Evolutionary conservation across 2,797 vertebrate genomes (phyloP).

Genomic region (Falco naumanni): DNA sequence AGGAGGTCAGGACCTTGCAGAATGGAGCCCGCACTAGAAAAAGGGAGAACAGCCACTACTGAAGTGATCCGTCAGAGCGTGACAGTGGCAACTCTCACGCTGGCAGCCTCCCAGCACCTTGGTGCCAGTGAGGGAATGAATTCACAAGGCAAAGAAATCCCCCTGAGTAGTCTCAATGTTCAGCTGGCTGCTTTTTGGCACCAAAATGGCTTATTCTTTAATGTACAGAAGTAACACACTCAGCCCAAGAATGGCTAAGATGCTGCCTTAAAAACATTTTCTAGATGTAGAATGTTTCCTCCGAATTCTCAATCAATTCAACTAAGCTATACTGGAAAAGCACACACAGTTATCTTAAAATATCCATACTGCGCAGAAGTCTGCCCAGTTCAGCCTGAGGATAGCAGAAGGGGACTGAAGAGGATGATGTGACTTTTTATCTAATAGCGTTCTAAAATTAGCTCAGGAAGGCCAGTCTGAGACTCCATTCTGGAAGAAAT

Average conservation of each 20-base stretch:
- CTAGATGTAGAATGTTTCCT: background rate
- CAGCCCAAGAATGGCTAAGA: background rate
- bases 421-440: slow-evolving; percentile 8
- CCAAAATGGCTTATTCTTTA: slow-evolving; percentile 76
- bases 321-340: slow-evolving; percentile 4
- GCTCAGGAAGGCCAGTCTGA: slow-evolving; percentile 25
- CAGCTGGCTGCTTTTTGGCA: slow-evolving; percentile 74
- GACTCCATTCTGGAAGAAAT: slow-evolving; percentile 15
- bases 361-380: background rate
- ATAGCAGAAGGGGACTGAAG: background rate
- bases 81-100: slow-evolving; percentile 50
- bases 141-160: slow-evolving; percentile 71
- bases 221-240: slow-evolving; percentile 2
- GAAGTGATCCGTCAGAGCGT: slow-evolving; percentile 48
- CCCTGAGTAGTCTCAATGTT: slow-evolving; percentile 65
- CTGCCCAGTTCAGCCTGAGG: background rate
- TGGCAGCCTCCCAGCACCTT: slow-evolving; percentile 39
- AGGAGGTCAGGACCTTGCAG: slow-evolving; percentile 58
- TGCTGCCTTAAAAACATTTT: slow-evolving; percentile 26
- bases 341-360: slow-evolving; percentile 7
- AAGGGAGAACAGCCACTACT: slow-evolving; percentile 25
- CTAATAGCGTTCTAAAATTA: slow-evolving; percentile 19
- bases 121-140: slow-evolving; percentile 50
- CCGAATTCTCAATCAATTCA: slow-evolving; percentile 7
- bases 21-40: slow-evolving; percentile 32